Percentiles rank a stretch among this genome's conserved stretches.
Evolutionary conservation across 53 echinoderm and acorn worm genomes (phyloP).

Genomic region (Luidia sarsii): DNA sequence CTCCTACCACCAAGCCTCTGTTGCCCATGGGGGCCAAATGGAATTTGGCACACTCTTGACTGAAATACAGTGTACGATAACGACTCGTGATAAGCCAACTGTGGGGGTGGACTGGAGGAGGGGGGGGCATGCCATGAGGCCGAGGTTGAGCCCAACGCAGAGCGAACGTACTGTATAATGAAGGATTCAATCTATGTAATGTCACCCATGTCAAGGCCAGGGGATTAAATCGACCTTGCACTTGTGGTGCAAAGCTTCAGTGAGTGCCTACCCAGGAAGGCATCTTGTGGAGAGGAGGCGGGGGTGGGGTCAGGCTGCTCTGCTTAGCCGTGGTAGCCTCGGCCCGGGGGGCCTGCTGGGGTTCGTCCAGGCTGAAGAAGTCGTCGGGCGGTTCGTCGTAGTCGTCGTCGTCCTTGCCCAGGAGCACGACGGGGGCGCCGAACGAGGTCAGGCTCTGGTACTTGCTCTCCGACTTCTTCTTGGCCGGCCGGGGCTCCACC

Average conservation of each 20-base stretch:
- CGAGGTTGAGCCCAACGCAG: too few relatives aligned
- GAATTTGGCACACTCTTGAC: too few relatives aligned
- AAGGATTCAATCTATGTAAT: too few relatives aligned
- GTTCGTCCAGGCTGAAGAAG: slow-evolving; percentile 58
- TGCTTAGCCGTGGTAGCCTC: neutral
- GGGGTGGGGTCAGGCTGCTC: slow-evolving; percentile 58
- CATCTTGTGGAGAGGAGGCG: slow-evolving; percentile 77
- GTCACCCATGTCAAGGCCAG: too few relatives aligned
- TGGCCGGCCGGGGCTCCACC: slow-evolving; percentile 32
- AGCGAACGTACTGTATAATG: too few relatives aligned
- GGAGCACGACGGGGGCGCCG: slow-evolving; percentile 20
- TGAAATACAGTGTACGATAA: too few relatives aligned
- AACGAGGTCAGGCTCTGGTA: slow-evolving; percentile 66
- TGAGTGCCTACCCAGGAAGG: slow-evolving; percentile 72
- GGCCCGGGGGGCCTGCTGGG: neutral
- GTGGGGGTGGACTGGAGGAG: too few relatives aligned
- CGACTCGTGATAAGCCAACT: too few relatives aligned
- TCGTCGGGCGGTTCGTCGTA: slow-evolving; percentile 92
- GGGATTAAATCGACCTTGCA: neutral
- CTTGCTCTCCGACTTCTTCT: slow-evolving; percentile 63
- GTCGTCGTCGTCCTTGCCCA: slow-evolving; percentile 69
- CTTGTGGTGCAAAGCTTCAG: neutral
- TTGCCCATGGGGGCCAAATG: too few relatives aligned
- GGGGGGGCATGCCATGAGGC: too few relatives aligned
- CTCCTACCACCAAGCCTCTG: too few relatives aligned